Percentiles rank a stretch among this genome's conserved stretches.
Evolutionary conservation across 2,888 invertebrate species (phyloP).

Genomic region (Octonoba sinensis): DNA sequence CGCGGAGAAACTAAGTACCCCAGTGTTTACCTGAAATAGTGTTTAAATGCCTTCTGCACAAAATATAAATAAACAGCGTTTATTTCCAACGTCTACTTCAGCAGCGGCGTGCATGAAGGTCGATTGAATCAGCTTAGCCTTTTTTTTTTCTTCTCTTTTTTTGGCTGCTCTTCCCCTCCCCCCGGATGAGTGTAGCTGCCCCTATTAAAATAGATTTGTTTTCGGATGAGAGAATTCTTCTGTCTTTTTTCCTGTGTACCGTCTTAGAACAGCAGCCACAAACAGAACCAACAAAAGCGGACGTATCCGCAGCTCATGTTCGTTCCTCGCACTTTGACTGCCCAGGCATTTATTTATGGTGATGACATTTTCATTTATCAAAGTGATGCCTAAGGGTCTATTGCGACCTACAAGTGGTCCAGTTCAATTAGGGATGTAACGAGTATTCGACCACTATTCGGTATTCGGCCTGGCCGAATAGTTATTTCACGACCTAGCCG

Average conservation of each 20-base stretch:
- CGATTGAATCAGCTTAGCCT: background rate
- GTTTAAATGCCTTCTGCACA: slow-evolving; percentile 1
- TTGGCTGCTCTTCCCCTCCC: background rate
- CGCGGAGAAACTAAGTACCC: background rate
- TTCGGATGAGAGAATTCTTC: slow-evolving; percentile 1
- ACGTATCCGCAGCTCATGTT: too few species aligned
- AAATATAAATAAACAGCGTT: slow-evolving; percentile 8
- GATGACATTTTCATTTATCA: too few species aligned
- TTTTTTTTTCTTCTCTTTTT: background rate
- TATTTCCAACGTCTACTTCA: background rate
- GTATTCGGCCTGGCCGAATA: too few species aligned
- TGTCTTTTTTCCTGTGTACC: background rate
- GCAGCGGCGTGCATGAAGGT: background rate
- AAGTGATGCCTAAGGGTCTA: too few species aligned
- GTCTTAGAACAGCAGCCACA: too few species aligned
- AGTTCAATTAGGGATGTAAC: too few species aligned
- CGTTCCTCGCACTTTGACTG: too few species aligned
- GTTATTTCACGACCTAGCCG: too few species aligned
- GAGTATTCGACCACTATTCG: too few species aligned
- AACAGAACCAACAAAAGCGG: too few species aligned
- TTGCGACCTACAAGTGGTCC: too few species aligned
- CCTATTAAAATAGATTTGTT: slow-evolving; percentile 2
- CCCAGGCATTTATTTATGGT: too few species aligned
- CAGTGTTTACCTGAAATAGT: slow-evolving; percentile 7
- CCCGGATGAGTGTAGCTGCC: background rate